Evolutionary conservation across 2,113 vertebrate species (phyloP).

Genomic region (Ardeotis arabs): DNA sequence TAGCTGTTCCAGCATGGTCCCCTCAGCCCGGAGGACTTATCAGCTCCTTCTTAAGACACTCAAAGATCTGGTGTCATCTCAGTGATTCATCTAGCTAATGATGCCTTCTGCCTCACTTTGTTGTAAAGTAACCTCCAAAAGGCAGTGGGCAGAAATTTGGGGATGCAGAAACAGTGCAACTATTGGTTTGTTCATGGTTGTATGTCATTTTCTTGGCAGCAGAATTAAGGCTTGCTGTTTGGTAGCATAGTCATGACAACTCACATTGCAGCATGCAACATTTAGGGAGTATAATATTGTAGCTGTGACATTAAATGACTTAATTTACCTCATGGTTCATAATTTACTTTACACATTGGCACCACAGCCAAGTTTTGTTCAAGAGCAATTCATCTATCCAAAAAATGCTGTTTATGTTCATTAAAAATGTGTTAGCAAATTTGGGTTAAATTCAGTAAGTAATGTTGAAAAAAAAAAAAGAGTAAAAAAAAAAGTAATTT

Average conservation of each 20-base stretch:
- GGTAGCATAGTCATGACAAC: constrained; percentile 19
- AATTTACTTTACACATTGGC: constrained; percentile 27
- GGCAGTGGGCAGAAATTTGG: not conserved
- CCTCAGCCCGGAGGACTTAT: not conserved
- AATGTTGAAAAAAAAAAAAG: not conserved
- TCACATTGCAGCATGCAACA: constrained; percentile 7
- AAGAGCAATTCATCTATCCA: constrained; percentile 10
- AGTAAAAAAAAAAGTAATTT: not conserved
- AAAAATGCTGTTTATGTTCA: constrained; percentile 21
- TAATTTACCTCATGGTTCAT: constrained; percentile 49
- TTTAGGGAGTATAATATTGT: constrained; percentile 33
- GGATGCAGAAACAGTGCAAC: not conserved
- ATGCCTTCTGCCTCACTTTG: not conserved
- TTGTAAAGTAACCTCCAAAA: not conserved
- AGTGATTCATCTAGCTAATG: not conserved
- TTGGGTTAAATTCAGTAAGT: not conserved
- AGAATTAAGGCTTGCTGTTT: constrained; percentile 5
- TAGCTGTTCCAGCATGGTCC: not conserved
- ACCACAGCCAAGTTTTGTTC: constrained; percentile 42
- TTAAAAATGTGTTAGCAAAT: constrained; percentile 20
- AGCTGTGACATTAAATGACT: constrained; percentile 48
- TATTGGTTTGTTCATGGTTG: constrained; percentile 22
- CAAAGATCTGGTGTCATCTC: not conserved
- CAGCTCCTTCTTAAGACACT: not conserved
- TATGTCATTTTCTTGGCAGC: constrained; percentile 52